Base-by-base conservation (phyloP, 1,140 invertebrate genomes). In the Drosophila tristis region DNA sequence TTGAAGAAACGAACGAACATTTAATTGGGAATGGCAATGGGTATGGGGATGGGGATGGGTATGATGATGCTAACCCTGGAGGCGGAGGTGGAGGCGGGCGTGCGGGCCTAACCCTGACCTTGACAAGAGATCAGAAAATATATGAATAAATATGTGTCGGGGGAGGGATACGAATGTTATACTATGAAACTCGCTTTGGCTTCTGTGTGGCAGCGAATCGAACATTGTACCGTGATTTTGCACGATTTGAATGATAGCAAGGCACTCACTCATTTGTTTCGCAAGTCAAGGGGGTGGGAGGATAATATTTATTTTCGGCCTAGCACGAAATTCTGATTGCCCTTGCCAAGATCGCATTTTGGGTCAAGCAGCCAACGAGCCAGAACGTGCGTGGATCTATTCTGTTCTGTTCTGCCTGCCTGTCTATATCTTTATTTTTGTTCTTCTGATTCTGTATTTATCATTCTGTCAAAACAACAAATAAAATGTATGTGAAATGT, bases 291-390 rank as follows among this genome's bases (percentile, higher is more conserved):
- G 6, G 9, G 20, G 20, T 1, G 20, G 20, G 20, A 20, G 9
- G 9, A 35, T 35, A 13, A 39, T 39, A 39, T 39, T 5, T 62
- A 62, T 62, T 62, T 55, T 55, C 16, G 11, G 49, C 2, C 25
- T 15, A 39, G 2, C 23, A 15, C 15, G 15, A 42, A 54, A 23
- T 13, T 3, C 35, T 39, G 35, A 39, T 44, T 42, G 55, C 42
- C 55, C 55, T 55, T 62, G 50, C 29, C 35, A 3, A 55, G 35
- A 39, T 42, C 61, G 29, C 23, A 68, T 66, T 68, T 68, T 68
- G 35, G 65, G 65, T 68, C 65, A 42, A 43, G 5, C 62, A 44
- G 62, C 29, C 43, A 15, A 64, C 45, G 13, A 11, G 57, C 8
- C 31, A 62, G 15, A 65, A 11, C 31, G 31, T 35, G 31, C 8